Percentiles rank a stretch among this genome's conserved stretches.
phyloP scores from a whole-genome alignment of 1,140 invertebrate genomes.

The Drosophila pseudoananassae region DNA sequence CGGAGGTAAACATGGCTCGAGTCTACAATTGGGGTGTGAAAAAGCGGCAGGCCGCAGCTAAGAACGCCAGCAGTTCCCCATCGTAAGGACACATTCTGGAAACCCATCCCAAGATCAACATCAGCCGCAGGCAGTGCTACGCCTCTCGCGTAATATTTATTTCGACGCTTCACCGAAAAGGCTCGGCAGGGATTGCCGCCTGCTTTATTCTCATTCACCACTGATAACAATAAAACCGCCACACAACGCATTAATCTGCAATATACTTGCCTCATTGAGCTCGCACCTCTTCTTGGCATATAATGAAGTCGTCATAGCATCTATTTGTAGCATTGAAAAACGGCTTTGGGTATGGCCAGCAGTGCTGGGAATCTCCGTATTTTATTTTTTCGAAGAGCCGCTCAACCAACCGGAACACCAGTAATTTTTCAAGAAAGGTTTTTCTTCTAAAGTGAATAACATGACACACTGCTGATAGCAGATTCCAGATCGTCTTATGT shows the following conservation, averaged over 20 bases:
- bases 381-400: too few species aligned
- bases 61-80: conserved; percentile 46
- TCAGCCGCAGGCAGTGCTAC: conserved; percentile 19
- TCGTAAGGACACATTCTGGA: conserved; percentile 38
- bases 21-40: conserved; percentile 99
- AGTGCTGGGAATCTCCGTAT: too few species aligned
- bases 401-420: too few species aligned
- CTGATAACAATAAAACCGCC: conserved; percentile 57
- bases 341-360: too few species aligned
- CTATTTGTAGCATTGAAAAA: neutral
- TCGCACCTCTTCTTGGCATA: neutral
- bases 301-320: neutral
- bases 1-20: conserved; percentile 99
- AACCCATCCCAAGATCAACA: conserved; percentile 21
- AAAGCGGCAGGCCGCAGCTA: conserved; percentile 88
- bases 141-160: conserved; percentile 61
- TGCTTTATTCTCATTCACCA: conserved; percentile 51
- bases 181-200: conserved; percentile 26
- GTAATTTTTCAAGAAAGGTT: too few species aligned
- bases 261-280: neutral
- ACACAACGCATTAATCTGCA: conserved; percentile 29
- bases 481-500: neutral
- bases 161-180: conserved; percentile 44
- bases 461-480: too few species aligned
- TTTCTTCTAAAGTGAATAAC: too few species aligned